phyloP scores from a whole-genome alignment of 2,888 invertebrate genomes.

The Spodoptera littoralis region DNA sequence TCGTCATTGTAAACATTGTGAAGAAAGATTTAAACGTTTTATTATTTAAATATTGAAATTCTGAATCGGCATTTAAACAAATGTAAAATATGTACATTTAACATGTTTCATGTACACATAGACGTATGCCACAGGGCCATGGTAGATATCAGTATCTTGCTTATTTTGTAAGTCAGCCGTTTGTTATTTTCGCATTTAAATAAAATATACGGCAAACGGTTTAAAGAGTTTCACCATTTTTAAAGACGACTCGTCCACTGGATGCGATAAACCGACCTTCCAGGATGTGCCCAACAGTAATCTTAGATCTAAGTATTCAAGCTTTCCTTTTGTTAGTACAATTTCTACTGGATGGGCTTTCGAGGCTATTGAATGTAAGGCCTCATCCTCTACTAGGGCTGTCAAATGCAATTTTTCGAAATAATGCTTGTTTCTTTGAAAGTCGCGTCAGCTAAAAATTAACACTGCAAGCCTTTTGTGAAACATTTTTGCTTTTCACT shows the following conservation, averaged over 20 bases:
- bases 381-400: constrained; percentile 53
- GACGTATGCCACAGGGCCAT: neutral
- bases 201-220: constrained; percentile 25
- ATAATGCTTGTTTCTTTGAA: constrained; percentile 39
- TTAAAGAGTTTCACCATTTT: constrained; percentile 29
- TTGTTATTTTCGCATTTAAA: constrained; percentile 31
- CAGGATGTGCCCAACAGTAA: constrained; percentile 44
- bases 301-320: constrained; percentile 57
- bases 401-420: constrained; percentile 38
- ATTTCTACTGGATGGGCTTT: constrained; percentile 65
- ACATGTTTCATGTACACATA: neutral
- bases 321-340: constrained; percentile 59
- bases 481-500: constrained; percentile 48
- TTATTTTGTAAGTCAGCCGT: constrained; percentile 5
- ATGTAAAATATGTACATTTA: neutral
- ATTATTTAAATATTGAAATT: no score
- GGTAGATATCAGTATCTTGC: constrained; percentile 1
- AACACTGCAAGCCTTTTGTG: constrained; percentile 38
- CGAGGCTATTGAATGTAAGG: constrained; percentile 67
- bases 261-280: constrained; percentile 42
- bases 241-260: constrained; percentile 28
- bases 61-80: neutral
- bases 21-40: no score
- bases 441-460: constrained; percentile 35
- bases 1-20: no score